Base-by-base conservation (phyloP, 2,113 vertebrate genomes). In the Arvicanthis niloticus region DNA sequence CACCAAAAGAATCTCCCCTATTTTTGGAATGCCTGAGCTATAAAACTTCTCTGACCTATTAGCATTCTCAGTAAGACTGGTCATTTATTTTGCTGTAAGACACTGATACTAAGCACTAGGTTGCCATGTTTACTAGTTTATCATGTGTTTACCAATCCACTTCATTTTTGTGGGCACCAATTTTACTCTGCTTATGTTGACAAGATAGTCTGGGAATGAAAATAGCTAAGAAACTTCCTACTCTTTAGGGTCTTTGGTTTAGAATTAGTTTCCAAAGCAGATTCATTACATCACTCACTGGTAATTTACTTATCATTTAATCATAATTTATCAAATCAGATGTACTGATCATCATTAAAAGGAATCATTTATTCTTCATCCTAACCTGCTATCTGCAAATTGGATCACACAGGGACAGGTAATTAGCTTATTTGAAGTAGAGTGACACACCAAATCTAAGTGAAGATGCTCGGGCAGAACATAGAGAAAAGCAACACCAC, bases 271-370 rank as follows among this genome's bases (percentile, higher is more conserved):
- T 97, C 96, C 81, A 97, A 96, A 97, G 93, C 45, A 94, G 60
- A 91, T 9, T 97, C 62, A 91, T 97, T 96, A 96, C 5, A 98
- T 73, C 89, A 96, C 96, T 97, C 78, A 95, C 68, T 97, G 92
- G 76, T 98, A 97, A 98, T 98, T 98, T 97, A 97, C 65, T 98
- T 96, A 92, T 40, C 40, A 42, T 29, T 98, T 96, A 98, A 95
- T 98, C 96, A 93, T 95, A 98, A 98, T 97, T 97, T 98, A 94
- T 97, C 94, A 98, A 88, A 98, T 98, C 68, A 93, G 93, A 97
- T 97, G 95, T 92, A 93, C 90, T 95, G 93, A 97, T 98, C 77
- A 96, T 97, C 97, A 95, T 95, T 97, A 96, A 85, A 98, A 98
- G 58, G 89, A 97, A 98, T 95, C 90, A 96, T 98, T 98, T 97